Conservation (phyloP, 2,797 vertebrate species). For the Enteromius paludinosus region DNA sequence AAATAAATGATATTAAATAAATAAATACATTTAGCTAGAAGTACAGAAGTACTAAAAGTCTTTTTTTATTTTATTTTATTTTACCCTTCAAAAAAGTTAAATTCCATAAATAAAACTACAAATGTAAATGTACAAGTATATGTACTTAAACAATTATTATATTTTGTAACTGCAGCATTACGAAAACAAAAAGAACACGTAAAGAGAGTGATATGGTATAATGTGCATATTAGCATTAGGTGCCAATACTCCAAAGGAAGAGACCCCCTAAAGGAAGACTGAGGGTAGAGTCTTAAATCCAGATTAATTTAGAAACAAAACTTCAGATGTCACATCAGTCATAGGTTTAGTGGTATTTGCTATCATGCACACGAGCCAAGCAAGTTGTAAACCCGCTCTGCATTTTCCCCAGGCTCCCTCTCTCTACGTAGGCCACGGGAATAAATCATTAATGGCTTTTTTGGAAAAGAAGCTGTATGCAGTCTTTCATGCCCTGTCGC, state of each 20-base stretch:
- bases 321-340: conserved; percentile 7
- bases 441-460: conserved; percentile 77
- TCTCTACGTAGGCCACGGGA: conserved; percentile 71
- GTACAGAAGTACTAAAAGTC: no score
- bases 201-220: not conserved
- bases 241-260: not conserved
- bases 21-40: not conserved
- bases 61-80: no score
- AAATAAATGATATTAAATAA: not conserved
- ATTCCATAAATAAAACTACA: not conserved
- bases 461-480: conserved; percentile 66
- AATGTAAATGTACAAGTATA: not conserved
- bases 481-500: conserved; percentile 77
- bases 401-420: conserved; percentile 49
- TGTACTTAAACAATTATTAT: not conserved
- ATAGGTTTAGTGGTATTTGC: conserved; percentile 30
- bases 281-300: not conserved
- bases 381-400: conserved; percentile 41
- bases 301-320: conserved; percentile 9
- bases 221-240: not conserved
- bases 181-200: not conserved
- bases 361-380: conserved; percentile 33
- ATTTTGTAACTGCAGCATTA: not conserved
- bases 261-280: not conserved
- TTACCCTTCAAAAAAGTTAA: not conserved